Conservation (phyloP, 2,888 invertebrate species). For the Ectropis crepuscularia region DNA sequence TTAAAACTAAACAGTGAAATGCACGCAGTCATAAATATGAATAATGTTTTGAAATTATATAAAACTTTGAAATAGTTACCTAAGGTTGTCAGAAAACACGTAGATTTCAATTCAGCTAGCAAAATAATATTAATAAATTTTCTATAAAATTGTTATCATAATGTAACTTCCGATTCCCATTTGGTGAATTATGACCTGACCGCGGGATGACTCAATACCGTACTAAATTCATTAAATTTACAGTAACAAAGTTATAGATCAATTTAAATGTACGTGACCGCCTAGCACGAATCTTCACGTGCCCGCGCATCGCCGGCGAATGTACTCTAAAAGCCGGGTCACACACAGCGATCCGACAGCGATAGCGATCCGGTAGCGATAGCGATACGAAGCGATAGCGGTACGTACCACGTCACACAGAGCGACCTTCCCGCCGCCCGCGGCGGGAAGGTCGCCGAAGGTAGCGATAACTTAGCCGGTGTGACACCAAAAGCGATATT, state of each 20-base stretch:
- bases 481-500: too few relatives aligned
- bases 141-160: conserved; percentile 3
- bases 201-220: conserved; percentile 33
- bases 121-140: neutral
- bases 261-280: conserved; percentile 51
- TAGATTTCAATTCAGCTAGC: conserved; percentile 1
- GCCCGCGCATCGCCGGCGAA: conserved; percentile 55
- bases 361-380: too few relatives aligned
- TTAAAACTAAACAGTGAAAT: too few relatives aligned
- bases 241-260: conserved; percentile 48
- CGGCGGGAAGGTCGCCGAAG: too few relatives aligned
- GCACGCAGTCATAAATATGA: too few relatives aligned
- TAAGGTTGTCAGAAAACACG: conserved; percentile 1
- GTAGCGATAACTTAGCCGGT: too few relatives aligned
- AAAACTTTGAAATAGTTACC: too few relatives aligned
- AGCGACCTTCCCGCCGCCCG: too few relatives aligned
- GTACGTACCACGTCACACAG: too few relatives aligned
- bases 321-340: conserved; percentile 68
- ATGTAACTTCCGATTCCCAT: conserved; percentile 20
- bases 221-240: conserved; percentile 44
- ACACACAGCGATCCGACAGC: too few relatives aligned
- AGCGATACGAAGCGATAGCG: too few relatives aligned
- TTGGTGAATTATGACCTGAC: conserved; percentile 19
- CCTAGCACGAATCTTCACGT: conserved; percentile 48
- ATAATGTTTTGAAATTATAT: too few relatives aligned